A percentile compares a stretch with the other conserved stretches of the same genome.
Evolutionary conservation across 2,113 vertebrate genomes (phyloP).

Genomic region (Xyliphius kryptos): DNA sequence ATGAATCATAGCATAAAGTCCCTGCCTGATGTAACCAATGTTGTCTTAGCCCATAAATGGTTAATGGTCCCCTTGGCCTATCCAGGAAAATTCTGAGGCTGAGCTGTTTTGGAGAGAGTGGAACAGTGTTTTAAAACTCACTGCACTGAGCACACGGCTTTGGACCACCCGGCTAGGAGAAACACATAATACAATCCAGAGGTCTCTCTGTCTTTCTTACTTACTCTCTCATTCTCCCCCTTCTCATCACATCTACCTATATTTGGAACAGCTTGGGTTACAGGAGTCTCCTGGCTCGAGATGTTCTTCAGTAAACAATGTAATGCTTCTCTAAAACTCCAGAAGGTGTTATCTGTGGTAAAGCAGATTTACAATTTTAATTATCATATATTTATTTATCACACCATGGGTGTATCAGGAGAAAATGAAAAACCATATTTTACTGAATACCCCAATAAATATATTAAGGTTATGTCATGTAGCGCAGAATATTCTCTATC

Average conservation of each 20-base stretch:
- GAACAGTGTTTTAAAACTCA: constrained; percentile 46
- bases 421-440: too few species aligned
- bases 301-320: constrained; percentile 37
- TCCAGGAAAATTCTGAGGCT: constrained; percentile 30
- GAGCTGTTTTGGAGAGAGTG: constrained; percentile 47
- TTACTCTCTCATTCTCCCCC: constrained; percentile 19
- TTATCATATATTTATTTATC: too few species aligned
- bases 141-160: constrained; percentile 40
- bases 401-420: too few species aligned
- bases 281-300: constrained; percentile 38
- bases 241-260: constrained; percentile 34
- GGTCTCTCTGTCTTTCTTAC: constrained; percentile 22
- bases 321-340: too few species aligned
- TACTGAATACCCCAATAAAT: too few species aligned
- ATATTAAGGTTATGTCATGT: too few species aligned
- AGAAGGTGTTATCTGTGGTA: too few species aligned
- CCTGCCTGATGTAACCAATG: too few species aligned
- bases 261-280: constrained; percentile 38
- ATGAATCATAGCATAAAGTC: constrained; percentile 15
- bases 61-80: constrained; percentile 37
- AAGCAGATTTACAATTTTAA: too few species aligned
- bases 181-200: constrained; percentile 53
- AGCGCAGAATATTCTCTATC: too few species aligned
- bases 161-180: constrained; percentile 48
- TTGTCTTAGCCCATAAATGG: constrained; percentile 48